Evolutionary conservation across 1,140 invertebrate species (phyloP), one percentile per base, ranked within the genome.

Genomic region (Papilio polytes): DNA sequence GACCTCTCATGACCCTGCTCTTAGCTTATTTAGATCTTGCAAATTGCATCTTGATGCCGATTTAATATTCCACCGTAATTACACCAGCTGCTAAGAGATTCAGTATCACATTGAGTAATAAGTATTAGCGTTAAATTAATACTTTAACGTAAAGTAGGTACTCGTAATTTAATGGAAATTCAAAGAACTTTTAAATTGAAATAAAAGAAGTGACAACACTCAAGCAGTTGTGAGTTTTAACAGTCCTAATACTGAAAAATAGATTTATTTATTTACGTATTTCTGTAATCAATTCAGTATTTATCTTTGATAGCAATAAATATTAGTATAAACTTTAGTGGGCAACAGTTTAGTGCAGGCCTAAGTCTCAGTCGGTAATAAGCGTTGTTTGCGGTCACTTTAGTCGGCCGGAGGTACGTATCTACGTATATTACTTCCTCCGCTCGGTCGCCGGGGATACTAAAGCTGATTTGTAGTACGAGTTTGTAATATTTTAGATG

Each of bases 401-500:
- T 83, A 84, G 77, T 56, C 79, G 44, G 80, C 84, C 78, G 80
- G 82, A 78, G 80, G 70, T 82, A 87, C 78, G 81, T 83, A 80
- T 84, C 84, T 85, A 81, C 82, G 82, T 85, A 78, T 85, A 86
- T 86, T 82, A 83, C 85, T 80, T 74, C 78, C 85, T 80, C 78
- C 81, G 84, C 82, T 80, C 74, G 86, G 82, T 85, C 78, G 81
- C 79, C 66, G 74, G 76, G 85, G 85, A 85, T 80, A 82, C 84
- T 80, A 83, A 86, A 90, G 87, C 86, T 87, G 86, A 92, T 89
- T 89, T 87, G 82, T 83, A 83, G 78, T 82, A 84, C 80, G 80
- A 83, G 85, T 82, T 87, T 88, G 85, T 89, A 89, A 89, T 92
- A 89, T 91, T 90, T 87, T 88, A 87, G 84, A 83, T 83, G 84